phyloP scores from a whole-genome alignment of 2,888 invertebrate species.

The Acanthosepion lycidas region DNA sequence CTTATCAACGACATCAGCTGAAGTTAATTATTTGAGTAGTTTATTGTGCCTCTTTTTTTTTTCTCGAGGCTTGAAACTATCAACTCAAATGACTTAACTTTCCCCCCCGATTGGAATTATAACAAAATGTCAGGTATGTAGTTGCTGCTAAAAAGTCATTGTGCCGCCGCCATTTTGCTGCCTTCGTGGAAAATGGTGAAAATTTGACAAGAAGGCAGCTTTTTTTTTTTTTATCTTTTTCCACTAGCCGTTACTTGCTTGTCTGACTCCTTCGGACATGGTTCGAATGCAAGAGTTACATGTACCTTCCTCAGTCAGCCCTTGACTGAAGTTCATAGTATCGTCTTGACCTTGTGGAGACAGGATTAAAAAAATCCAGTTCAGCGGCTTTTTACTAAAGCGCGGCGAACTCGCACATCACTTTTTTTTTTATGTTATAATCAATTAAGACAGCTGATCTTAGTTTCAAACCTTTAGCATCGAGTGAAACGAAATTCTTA shows the following conservation, averaged over 20 bases:
- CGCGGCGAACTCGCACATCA: too few relatives aligned
- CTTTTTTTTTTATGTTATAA: too few relatives aligned
- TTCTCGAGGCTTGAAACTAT: not conserved
- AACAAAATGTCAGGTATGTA: constrained; percentile 23
- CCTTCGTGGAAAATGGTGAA: constrained; percentile 8
- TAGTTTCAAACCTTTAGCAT: too few relatives aligned
- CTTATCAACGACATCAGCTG: not conserved
- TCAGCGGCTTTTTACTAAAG: too few relatives aligned
- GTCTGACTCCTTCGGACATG: not conserved
- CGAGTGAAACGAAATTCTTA: too few relatives aligned
- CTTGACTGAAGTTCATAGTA: not conserved
- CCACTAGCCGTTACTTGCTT: not conserved
- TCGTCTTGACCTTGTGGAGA: not conserved
- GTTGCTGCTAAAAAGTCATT: too few relatives aligned
- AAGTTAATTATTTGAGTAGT: not conserved
- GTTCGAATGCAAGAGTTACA: not conserved
- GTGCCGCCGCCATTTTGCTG: not conserved
- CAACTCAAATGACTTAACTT: not conserved
- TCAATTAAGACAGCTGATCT: too few relatives aligned
- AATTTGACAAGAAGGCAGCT: not conserved
- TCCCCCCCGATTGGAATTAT: constrained; percentile 1
- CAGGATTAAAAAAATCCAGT: too few relatives aligned
- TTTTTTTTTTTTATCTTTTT: not conserved
- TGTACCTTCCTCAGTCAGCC: not conserved
- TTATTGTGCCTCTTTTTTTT: not conserved